Evolutionary conservation across 2,113 vertebrate genomes (phyloP).

Genomic region (Pygoscelis adeliae): DNA sequence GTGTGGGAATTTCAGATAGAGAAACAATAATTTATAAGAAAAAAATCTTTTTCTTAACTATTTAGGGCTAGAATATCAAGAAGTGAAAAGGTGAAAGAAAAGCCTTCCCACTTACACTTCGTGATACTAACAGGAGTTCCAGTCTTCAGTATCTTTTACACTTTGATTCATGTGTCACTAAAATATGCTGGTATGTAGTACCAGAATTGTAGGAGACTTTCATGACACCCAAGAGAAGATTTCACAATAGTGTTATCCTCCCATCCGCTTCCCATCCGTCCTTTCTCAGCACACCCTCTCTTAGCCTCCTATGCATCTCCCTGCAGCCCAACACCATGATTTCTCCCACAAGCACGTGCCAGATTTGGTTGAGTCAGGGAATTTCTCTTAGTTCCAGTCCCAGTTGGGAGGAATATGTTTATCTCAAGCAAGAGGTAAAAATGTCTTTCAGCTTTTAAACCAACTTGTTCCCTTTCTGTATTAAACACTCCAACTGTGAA

Average conservation of each 20-base stretch:
- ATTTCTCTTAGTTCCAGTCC: background rate
- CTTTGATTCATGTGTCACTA: background rate
- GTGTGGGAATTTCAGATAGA: background rate
- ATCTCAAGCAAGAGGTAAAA: background rate
- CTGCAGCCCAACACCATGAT: background rate
- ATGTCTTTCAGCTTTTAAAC: background rate
- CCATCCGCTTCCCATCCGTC: background rate
- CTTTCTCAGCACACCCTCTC: background rate
- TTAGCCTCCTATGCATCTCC: background rate
- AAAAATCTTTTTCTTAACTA: background rate
- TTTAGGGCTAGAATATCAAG: background rate
- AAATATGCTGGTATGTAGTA: background rate
- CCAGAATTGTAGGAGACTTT: background rate
- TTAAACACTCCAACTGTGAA: background rate
- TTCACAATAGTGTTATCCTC: background rate
- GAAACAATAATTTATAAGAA: background rate
- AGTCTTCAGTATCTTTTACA: background rate
- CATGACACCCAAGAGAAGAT: background rate
- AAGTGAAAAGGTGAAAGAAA: background rate
- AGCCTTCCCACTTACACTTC: background rate
- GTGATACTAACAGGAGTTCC: background rate
- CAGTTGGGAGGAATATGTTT: background rate
- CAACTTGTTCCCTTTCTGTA: background rate
- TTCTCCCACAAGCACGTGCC: accelerated
- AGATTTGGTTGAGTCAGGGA: background rate